These are phyloP conservation scores for Drosophila guanche DNA, from an alignment of 1,140 invertebrate species.

Conservation along the genomic window DNA sequence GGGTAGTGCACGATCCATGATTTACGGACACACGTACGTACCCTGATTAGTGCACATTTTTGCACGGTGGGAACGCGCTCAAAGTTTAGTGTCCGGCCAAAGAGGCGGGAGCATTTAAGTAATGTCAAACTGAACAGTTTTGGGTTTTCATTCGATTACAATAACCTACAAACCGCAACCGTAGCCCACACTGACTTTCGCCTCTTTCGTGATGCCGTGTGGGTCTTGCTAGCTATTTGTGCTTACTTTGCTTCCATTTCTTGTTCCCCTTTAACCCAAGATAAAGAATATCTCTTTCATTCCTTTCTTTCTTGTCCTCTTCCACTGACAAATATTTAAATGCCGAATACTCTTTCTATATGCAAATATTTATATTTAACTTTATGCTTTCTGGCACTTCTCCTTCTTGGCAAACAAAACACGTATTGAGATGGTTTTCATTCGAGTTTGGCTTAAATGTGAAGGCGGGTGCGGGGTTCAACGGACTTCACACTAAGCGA, in stretches of 20 bases:
- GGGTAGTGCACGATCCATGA: constrained; percentile 30
- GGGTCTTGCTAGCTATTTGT: neutral
- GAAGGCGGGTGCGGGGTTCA: constrained; percentile 33
- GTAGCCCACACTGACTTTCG: constrained; percentile 37
- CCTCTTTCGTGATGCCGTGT: constrained; percentile 7
- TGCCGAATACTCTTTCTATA: constrained; percentile 17
- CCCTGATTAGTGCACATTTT: neutral
- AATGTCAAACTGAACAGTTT: constrained; percentile 4
- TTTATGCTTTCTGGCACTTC: constrained; percentile 26
- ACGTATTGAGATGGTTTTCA: constrained; percentile 32
- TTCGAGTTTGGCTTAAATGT: constrained; percentile 11
- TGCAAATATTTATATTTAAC: neutral
- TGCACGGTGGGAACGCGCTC: constrained; percentile 6
- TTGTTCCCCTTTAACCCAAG: neutral
- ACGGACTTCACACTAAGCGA: constrained; percentile 26
- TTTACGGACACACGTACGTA: no score
- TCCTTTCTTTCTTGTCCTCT: neutral
- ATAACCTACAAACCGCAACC: constrained; percentile 34
- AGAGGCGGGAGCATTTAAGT: neutral
- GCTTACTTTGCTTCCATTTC: neutral
- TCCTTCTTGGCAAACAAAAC: constrained; percentile 54
- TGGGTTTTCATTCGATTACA: constrained; percentile 32
- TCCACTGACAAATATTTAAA: constrained; percentile 29
- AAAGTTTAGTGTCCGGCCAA: neutral
- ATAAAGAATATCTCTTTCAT: no score